Evolutionary conservation across 2,888 invertebrate genomes (phyloP), one percentile per base, ranked within the genome.

Genomic region (Harpagoxenus sublaevis): DNA sequence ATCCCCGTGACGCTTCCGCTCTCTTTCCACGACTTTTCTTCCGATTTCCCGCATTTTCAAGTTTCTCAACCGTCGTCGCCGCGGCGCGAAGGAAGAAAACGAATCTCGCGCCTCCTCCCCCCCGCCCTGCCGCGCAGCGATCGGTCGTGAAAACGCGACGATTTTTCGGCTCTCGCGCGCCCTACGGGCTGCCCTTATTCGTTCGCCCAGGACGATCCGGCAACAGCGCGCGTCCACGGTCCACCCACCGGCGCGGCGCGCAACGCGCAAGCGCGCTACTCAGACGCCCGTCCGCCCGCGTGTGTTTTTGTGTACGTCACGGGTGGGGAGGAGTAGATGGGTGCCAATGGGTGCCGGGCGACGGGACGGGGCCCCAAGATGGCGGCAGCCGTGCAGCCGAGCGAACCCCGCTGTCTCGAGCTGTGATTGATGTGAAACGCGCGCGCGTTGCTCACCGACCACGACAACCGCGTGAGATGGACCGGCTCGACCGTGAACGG

Each of bases 281-380:
- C 57, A 55, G 92, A 88, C 87, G 85, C 23, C 23, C 23, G 23
- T 23, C 23, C 23, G 23, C 23, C 23, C 92, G 92, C 93, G 92
- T 91, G 92, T 94, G 94, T 94, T 94, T 94, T 93, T 94, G 93
- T 93, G 91, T 91, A 87, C 84, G 92, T 91, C 91, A 31, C 91
- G 91, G n/a, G 35, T 39, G 12, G 6, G 2, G 28, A 15, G 9
- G 39, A 6, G 57, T 23, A 28, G 57, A 15, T 18, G 9, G 8
- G 23, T 28, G 45, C n/a, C 12, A 42, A 15, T 18, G 9, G 8
- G 23, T 28, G 45, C n/a, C 12, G 62, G 42, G n/a, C 3, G 65
- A 35, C 3, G 77, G 42, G 66, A 31, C 86, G 90, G 88, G 87
- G 91, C 89, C 91, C 91, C 92, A 94, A 94, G 92, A 94, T 94